Evolutionary conservation across 2,113 vertebrate genomes (phyloP), one percentile per base, ranked within the genome.

Genomic region (Ploceus nigricollis): DNA sequence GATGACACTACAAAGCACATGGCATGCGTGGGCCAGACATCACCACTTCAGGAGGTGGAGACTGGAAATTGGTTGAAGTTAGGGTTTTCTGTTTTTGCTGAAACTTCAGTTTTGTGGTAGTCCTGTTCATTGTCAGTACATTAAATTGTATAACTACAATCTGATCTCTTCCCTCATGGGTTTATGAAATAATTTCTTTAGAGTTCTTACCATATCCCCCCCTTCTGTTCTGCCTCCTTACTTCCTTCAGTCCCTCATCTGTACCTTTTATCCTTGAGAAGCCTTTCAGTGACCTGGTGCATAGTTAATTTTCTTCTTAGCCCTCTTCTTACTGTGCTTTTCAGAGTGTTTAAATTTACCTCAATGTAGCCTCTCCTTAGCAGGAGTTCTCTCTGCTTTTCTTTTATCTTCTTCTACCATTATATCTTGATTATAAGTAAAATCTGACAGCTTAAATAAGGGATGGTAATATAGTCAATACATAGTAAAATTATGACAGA

Each of bases 1-100:
- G 22, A 20, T 70, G 61, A 37, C 1, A 2, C 30, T 60, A 27
- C 23, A 60, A 30, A 47, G 31, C 0, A 2, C 1, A 0, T 28
- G 3, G 15, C 47, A 24, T 11, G 19, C 45, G 16, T 61, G 56
- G 47, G 19, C 35, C 42, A 66, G 31, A 75, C 15, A 37, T 42
- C 7, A 1, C 12, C 23, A 19, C 33, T 66, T 39, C 28, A 17
- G 21, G 40, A 68, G 64, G 48, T 15, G 50, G 11, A 47, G 21
- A 61, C 45, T 63, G 48, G 42, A 87, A 68, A 64, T 27, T 44
- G 39, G 3, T 27, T 50, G 25, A 17, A 75, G 39, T 68, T 24
- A 61, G 7, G 9, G 15, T 22, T 87, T 89, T 61, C 45, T 4
- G 0, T 3, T 44, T 19, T 3, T 56, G 35, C 54, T 53, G 19